Conservation (phyloP, 2,113 vertebrate species). For the Phalacrocorax aristotelis region DNA sequence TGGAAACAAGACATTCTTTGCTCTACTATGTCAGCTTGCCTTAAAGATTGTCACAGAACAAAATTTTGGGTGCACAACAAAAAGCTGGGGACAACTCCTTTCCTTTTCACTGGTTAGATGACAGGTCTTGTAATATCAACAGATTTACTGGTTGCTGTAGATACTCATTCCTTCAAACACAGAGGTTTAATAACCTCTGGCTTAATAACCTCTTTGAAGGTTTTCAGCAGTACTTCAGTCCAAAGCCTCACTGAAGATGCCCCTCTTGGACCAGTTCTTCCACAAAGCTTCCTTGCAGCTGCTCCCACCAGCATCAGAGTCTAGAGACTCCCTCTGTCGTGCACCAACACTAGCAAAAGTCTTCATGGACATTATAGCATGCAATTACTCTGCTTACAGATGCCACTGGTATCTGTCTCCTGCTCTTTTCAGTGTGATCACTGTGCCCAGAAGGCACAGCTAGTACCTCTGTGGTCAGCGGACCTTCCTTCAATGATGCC, state of each 20-base stretch:
- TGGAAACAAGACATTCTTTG: neutral
- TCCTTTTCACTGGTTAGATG: neutral
- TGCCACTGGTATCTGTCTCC: neutral
- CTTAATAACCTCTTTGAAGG: neutral
- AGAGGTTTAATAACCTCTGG: neutral
- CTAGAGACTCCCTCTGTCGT: neutral
- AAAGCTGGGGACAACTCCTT: neutral
- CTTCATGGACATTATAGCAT: neutral
- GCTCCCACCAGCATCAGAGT: neutral
- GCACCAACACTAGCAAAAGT: neutral
- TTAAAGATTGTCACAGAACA: neutral
- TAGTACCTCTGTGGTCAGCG: neutral
- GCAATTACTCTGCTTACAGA: neutral
- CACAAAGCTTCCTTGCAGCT: neutral
- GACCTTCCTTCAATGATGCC: neutral
- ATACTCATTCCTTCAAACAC: neutral
- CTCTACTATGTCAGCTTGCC: neutral
- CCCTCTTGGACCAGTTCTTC: neutral
- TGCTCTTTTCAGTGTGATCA: neutral
- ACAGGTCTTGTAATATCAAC: neutral
- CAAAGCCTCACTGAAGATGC: neutral
- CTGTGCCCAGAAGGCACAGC: neutral
- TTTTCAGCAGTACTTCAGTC: neutral
- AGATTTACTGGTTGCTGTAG: neutral
- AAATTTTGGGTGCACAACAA: neutral